Base-by-base conservation (phyloP, 2,113 vertebrate species). In the Syngnathus typhle region DNA sequence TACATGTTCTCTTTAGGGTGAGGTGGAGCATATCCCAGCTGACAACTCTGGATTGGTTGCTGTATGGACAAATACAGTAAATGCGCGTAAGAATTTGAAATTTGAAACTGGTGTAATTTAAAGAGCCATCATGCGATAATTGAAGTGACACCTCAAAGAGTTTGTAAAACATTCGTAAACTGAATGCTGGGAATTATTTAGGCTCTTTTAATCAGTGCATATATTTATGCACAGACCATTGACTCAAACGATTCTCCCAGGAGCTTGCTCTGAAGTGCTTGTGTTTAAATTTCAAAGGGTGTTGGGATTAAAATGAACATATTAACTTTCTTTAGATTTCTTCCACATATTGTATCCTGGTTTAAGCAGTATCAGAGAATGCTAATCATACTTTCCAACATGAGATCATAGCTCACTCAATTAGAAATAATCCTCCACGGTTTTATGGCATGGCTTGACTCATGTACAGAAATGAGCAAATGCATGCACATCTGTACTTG, bases 381-480 rank as follows among this genome's bases (percentile, higher is more conserved):
- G 52, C 68, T 76, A 60, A 8, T 71, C 69, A 68, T 67, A 71
- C 63, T 73, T 69, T 19, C 39, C 38, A 71, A 76, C 72, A 81
- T 27, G 5, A 74, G 77, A 85, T 85, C 73, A 80, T 76, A 73
- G 70, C 79, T 71, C n/a, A 38, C 67, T 76, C 73, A 77, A 82
- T 84, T 80, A 84, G 49, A 65, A 72, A 72, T 63, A n/a, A 81
- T 83, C 81, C 82, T 65, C 75, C 77, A 73, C 62, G 65, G 76
- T 58, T 80, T 81, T 79, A 81, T 79, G 58, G 59, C 64, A 51
- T 54, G 15, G 65, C 65, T 21, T 71, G 77, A 76, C 82, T 62
- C 65, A 27, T 19, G 54, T 62, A 64, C 68, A 79, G 79, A 60
- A 36, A 60, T 0, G 12, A 72, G 76, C 76, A 75, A 72, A 84